Evolutionary conservation across 2,797 vertebrate genomes (phyloP), one percentile per base, ranked within the genome.

Genomic region (Myotis myotis): DNA sequence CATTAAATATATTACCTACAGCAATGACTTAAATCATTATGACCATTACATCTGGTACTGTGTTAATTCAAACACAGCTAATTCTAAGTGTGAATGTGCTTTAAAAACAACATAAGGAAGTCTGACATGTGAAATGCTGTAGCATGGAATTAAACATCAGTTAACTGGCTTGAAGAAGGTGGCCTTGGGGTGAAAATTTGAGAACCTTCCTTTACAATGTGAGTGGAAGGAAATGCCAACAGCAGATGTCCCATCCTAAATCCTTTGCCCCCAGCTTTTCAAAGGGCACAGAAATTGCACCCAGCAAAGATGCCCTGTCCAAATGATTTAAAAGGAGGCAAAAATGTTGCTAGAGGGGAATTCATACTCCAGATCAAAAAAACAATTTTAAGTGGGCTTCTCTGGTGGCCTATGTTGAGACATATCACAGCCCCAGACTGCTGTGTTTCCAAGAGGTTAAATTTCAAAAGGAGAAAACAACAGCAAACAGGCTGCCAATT

Each of bases 381-480:
- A 60, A 36, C 30, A 66, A 47, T 78, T 95, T 95, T 84, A 96
- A 96, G 96, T 89, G 30, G 30, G 96, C 94, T 97, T 74, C 83
- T 94, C 82, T 41, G 97, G 96, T 97, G 96, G 96, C 92, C 96
- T 93, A 0, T 92, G 79, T 93, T 85, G 82, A 96, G 83, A 97
- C 93, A 78, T 49, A 12, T 12, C 80, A 94, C 93, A 97, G 89
- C 74, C 92, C 74, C 70, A 94, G 82, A 80, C 44, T 72, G 79
- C 89, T 94, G 49, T 95, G 94, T 96, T 86, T 93, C 82, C 55
- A 96, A 91, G 87, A 95, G 89, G 72, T 96, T 96, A 95, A 86
- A 94, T 97, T 97, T 97, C 94, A 96, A 92, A 94, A 93, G 90
- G 81, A 95, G 87, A 89, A 97, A 97, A 95, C 83, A 95, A 97